Conservation (phyloP, 2,797 vertebrate genomes). For the Threskiornis aethiopicus region DNA sequence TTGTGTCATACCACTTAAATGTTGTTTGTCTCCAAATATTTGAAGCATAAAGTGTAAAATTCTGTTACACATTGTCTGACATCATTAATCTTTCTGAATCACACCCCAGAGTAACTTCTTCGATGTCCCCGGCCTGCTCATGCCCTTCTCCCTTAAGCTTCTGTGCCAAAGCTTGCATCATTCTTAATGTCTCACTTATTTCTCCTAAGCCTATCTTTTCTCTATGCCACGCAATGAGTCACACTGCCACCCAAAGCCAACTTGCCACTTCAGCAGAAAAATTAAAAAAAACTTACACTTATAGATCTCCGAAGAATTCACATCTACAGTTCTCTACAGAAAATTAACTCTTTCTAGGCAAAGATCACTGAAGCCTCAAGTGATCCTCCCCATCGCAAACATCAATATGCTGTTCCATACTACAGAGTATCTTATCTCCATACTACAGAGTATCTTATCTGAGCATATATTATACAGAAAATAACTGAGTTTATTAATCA, state of each 20-base stretch:
- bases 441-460: neutral
- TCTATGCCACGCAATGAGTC: neutral
- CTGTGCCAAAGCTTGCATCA: neutral
- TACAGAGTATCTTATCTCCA: neutral
- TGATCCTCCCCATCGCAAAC: neutral
- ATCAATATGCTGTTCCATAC: neutral
- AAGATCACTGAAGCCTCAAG: neutral
- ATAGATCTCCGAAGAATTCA: neutral
- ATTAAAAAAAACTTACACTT: neutral
- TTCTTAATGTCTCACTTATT: neutral
- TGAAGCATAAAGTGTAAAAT: neutral
- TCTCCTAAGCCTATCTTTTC: neutral
- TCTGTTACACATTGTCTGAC: neutral
- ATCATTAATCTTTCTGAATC: neutral
- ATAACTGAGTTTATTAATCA: neutral
- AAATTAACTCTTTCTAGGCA: neutral
- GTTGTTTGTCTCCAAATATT: neutral
- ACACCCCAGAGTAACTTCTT: neutral
- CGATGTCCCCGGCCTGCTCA: fast-evolving
- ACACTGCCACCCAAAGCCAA: neutral
- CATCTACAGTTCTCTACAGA: neutral
- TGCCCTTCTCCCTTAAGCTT: neutral
- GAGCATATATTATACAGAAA: neutral
- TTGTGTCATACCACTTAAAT: neutral
- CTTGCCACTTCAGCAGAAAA: neutral